Conservation (phyloP, 2,113 vertebrate species). For the Gavia stellata region DNA sequence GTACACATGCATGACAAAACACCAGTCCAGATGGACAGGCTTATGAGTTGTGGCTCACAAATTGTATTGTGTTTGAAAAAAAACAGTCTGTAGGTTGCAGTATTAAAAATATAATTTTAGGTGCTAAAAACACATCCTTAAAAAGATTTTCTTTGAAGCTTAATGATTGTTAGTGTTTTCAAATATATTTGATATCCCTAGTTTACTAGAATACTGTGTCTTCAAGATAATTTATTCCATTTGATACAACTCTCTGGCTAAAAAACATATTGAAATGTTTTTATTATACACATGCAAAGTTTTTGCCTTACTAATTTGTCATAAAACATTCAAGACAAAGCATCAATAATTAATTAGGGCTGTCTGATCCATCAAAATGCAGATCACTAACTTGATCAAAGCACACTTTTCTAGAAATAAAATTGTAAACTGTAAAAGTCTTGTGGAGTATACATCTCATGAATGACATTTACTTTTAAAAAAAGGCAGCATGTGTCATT, state of each 20-base stretch:
- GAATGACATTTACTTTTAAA: background rate
- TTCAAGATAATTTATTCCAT: background rate
- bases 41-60: background rate
- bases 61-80: background rate
- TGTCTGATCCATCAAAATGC: slow-evolving; percentile 36
- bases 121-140: background rate
- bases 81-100: background rate
- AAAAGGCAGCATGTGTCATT: background rate
- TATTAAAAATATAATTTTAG: background rate
- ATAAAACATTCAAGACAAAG: slow-evolving; percentile 52
- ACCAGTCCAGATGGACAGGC: background rate
- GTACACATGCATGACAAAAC: background rate
- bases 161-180: background rate
- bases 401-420: slow-evolving; percentile 1
- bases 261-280: slow-evolving; percentile 8
- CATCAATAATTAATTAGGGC: slow-evolving; percentile 64
- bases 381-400: slow-evolving; percentile 44
- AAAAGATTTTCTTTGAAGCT: background rate
- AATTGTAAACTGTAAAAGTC: background rate
- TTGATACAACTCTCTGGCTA: background rate
- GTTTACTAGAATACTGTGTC: background rate
- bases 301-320: slow-evolving; percentile 14
- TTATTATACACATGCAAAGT: background rate
- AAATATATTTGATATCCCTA: background rate
- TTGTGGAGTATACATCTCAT: background rate